A percentile compares a stretch with the other conserved stretches of the same genome.
Evolutionary conservation across 2,888 invertebrate genomes (phyloP).

Genomic region (Scaptomyza cyrtandrae): DNA sequence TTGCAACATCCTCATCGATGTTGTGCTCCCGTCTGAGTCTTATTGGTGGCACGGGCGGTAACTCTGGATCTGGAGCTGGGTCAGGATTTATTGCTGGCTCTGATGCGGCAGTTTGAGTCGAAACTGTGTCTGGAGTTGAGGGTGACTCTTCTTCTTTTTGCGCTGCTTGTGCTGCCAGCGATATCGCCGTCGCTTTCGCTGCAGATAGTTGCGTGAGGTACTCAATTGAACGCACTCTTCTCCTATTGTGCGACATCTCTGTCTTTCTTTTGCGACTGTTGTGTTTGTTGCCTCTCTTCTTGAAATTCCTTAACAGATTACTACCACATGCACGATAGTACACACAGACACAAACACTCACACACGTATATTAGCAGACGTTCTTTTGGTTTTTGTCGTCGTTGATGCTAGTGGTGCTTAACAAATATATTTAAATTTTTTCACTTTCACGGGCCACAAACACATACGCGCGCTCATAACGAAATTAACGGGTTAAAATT

Average conservation of each 20-base stretch:
- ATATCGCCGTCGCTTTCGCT: conserved; percentile 30
- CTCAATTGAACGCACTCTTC: conserved; percentile 71
- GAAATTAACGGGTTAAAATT: conserved; percentile 22
- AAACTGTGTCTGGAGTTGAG: conserved; percentile 17
- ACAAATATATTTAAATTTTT: conserved; percentile 66
- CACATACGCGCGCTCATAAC: conserved; percentile 52
- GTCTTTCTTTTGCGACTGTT: conserved; percentile 21
- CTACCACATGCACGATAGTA: conserved; percentile 25
- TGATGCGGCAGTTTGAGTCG: conserved; percentile 2
- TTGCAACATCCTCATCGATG: conserved; percentile 71
- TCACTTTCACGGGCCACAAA: conserved; percentile 63
- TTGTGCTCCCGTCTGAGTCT: conserved; percentile 67
- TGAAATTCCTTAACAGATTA: conserved; percentile 48
- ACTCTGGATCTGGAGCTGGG: conserved; percentile 6
- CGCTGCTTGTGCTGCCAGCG: conserved; percentile 29
- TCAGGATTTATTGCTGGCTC: conserved; percentile 18
- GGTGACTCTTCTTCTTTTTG: conserved; percentile 14
- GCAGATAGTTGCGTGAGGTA: conserved; percentile 59
- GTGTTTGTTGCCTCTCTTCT: conserved; percentile 55
- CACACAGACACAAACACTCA: conserved; percentile 21
- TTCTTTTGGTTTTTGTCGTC: conserved; percentile 22
- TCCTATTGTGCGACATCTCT: conserved; percentile 68
- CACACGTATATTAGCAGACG: conserved; percentile 29
- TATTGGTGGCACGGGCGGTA: conserved; percentile 59
- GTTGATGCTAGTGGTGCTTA: conserved; percentile 49